Base-by-base conservation (phyloP, 2,888 invertebrate species). In the Girardia tigrina region DNA sequence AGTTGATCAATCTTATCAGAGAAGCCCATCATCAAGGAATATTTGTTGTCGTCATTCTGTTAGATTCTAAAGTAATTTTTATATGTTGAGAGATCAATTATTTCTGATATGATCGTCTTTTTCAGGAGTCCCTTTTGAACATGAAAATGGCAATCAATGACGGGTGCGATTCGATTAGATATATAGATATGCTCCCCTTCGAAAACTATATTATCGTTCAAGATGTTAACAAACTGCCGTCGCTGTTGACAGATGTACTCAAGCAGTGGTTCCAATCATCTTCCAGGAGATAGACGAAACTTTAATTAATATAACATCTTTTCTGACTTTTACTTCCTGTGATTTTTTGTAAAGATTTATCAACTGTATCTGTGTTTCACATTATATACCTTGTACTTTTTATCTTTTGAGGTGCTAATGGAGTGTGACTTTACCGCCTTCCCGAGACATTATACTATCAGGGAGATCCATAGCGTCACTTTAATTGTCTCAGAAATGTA, bases 201-300 rank as follows among this genome's bases (percentile, higher is more conserved):
- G 94, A 95, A 0, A 97, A 92, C 86, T 99, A 98, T 84, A 88
- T 98, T 72, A 90, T 98, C 80, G 87, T 99, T 28, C 86, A 92
- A 77, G 92, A 97, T 82, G 89, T 95, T 80, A 88, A 89, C 78
- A 89, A 90, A 28, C 85, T 99, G 77, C 97, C 98, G 0, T 87
- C 88, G 36, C 91, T 94, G 0, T 86, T 99, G 28, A 92, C 95
- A 80, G 95, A 98, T 83, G 95, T 97, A 0, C 87, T 99, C 78
- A 86, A 95, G 77, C 97, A 99, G 82, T 99, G 98, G 98, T 98
- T 99, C 84, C 97, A 99, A 86, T 86, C 97, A 77, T 91, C 94
- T 16, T 90, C 75, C 20, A 72, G 78, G n/a, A n/a, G n/a, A n/a
- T n/a, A n/a, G n/a, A n/a, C n/a, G n/a, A n/a, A n/a, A n/a, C n/a